Percentiles rank a stretch among this genome's conserved stretches.
These are phyloP conservation scores for Aricia agestis DNA, from an alignment of 1,140 invertebrate species.

Conservation along the genomic window DNA sequence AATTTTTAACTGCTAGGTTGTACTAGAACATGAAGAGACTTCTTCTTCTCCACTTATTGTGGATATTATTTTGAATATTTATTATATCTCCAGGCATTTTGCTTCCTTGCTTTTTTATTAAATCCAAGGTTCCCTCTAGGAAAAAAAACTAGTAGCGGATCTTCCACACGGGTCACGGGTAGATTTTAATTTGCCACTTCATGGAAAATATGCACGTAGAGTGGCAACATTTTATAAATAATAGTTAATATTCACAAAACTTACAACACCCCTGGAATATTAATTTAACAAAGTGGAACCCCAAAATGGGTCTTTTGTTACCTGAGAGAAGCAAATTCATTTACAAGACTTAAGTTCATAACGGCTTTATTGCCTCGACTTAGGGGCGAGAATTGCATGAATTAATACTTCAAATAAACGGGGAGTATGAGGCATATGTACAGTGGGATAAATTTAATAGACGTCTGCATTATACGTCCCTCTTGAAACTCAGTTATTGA, in stretches of 20 bases:
- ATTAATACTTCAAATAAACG: not conserved
- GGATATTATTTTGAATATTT: too few relatives aligned
- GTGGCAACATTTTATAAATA: not conserved
- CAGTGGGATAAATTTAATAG: slow-evolving; percentile 8
- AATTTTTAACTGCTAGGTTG: too few relatives aligned
- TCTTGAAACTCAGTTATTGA: slow-evolving; percentile 1
- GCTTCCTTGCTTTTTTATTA: too few relatives aligned
- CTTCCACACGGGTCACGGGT: too few relatives aligned
- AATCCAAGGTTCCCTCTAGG: too few relatives aligned
- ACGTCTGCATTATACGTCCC: slow-evolving; percentile 8
- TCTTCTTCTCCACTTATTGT: too few relatives aligned
- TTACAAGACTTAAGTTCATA: slow-evolving; percentile 28
- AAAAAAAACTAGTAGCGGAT: too few relatives aligned
- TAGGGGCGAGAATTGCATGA: not conserved
- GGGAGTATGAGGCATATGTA: slow-evolving; percentile 4
- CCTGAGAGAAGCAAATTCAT: slow-evolving; percentile 48
- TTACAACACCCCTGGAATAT: slow-evolving; percentile 36
- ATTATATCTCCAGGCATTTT: too few relatives aligned
- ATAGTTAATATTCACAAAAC: slow-evolving; percentile 17
- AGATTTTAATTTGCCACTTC: too few relatives aligned
- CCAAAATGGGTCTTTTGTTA: slow-evolving; percentile 49
- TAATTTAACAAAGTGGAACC: slow-evolving; percentile 40
- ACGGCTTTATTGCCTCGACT: slow-evolving; percentile 16
- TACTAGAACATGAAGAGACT: too few relatives aligned
- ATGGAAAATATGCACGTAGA: too few relatives aligned